Evolutionary conservation across 2,888 invertebrate genomes (phyloP).

Genomic region (Drosophila neutralis): DNA sequence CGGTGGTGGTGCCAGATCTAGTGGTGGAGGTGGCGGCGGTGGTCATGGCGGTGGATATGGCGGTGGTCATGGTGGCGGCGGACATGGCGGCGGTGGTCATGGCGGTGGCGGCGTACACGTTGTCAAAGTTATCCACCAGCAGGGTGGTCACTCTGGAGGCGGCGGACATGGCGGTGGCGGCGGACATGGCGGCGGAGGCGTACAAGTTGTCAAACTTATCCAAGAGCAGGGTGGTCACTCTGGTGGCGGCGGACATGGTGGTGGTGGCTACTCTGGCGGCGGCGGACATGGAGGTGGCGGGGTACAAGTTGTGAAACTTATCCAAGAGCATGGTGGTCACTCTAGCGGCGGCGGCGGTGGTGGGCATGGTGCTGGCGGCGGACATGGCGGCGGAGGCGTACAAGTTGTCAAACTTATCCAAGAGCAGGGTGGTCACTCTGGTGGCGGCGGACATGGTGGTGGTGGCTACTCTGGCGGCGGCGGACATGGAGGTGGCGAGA

Average conservation of each 20-base stretch:
- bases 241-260: background rate
- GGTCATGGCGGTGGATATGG: conserved; percentile 39
- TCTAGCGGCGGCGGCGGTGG: conserved; percentile 26
- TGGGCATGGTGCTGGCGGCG: conserved; percentile 19
- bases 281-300: conserved; percentile 33
- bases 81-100: conserved; percentile 10
- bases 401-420: conserved; percentile 69
- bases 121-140: background rate
- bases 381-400: conserved; percentile 25
- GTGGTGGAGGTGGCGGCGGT: conserved; percentile 53
- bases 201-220: conserved; percentile 67
- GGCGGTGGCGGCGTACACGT: background rate
- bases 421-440: conserved; percentile 52
- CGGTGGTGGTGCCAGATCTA: conserved; percentile 45
- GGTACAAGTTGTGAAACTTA: conserved; percentile 66
- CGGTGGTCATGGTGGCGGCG: conserved; percentile 46
- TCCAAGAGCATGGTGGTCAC: conserved; percentile 59
- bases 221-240: conserved; percentile 56
- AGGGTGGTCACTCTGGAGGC: conserved; percentile 22
- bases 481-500: conserved; percentile 38
- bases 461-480: conserved; percentile 63
- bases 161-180: conserved; percentile 21
- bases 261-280: conserved; percentile 34
- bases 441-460: conserved; percentile 27
- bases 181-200: conserved; percentile 15